These are phyloP conservation scores for Gambusia affinis DNA, from an alignment of 2,113 vertebrate species.

Conservation along the genomic window DNA sequence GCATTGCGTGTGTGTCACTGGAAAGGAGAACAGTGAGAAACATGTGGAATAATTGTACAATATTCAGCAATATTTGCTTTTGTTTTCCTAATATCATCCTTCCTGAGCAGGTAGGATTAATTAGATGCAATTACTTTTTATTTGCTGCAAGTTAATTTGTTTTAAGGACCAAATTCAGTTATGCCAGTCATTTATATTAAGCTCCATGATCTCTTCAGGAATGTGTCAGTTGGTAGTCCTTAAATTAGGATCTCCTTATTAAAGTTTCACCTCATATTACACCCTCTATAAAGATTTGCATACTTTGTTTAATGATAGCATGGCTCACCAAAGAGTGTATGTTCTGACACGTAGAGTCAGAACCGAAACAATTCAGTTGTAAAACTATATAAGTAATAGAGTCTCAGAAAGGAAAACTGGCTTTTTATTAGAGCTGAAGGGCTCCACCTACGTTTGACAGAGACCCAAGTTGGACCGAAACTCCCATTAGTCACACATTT, in stretches of 20 bases:
- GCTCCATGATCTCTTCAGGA: background rate
- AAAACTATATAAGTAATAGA: background rate
- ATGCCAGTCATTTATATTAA: background rate
- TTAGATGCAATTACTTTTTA: background rate
- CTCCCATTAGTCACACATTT: background rate
- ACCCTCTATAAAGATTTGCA: background rate
- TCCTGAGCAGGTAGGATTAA: background rate
- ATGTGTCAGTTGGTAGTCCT: background rate
- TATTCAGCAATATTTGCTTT: background rate
- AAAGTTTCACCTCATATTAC: background rate
- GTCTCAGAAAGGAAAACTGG: background rate
- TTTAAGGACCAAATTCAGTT: background rate
- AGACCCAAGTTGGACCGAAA: background rate
- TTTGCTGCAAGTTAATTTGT: background rate
- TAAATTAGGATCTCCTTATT: background rate
- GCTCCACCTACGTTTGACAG: background rate
- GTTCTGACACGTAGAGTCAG: background rate
- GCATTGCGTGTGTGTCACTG: no score
- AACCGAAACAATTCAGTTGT: background rate
- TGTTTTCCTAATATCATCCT: background rate
- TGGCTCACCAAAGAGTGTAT: background rate
- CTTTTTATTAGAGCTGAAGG: background rate
- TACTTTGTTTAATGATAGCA: background rate
- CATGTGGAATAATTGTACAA: background rate
- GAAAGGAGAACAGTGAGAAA: background rate